Base-by-base conservation (phyloP, 2,888 invertebrate genomes). In the Idaea biselata region DNA sequence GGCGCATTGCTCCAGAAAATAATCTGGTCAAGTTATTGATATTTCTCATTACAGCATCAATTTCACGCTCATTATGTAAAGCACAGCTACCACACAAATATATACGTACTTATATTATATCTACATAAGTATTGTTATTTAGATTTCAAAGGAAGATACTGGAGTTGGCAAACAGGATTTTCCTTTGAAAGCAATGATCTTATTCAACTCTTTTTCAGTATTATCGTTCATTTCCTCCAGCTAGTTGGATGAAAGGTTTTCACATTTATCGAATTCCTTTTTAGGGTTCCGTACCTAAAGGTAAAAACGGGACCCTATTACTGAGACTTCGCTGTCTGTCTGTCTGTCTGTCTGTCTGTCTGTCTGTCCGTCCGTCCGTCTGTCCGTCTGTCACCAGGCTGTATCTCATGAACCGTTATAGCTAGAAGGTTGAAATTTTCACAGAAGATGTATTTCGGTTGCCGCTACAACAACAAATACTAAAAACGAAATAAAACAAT, bases 221-320 rank as follows among this genome's bases (percentile, higher is more conserved):
- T 63, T 59, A 54, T 59, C 59, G 18, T 63, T 59, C 53, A 54
- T 63, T 57, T 59, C 59, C 54, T 59, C 32, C 14, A 63, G 62
- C 62, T 57, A 54, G 53, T 53, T 18, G 57, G 60, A 63, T 60
- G 62, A 56, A 57, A 8, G 44, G 44, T 57, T 25, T 60, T 59
- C 62, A 44, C 62, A 63, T 63, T 63, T 63, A 58, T 63, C 62
- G 58, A 60, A 63, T 59, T 63, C 57, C n/a, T 59, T 59, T n/a
- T n/a, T n/a, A n/a, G n/a, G n/a, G n/a, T n/a, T n/a, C n/a, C n/a
- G n/a, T n/a, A n/a, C n/a, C n/a, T n/a, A n/a, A n/a, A n/a, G n/a
- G n/a, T n/a, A n/a, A n/a, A n/a, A n/a, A n/a, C n/a, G n/a, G n/a
- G n/a, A n/a, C n/a, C n/a, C n/a, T n/a, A n/a, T n/a, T n/a, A n/a